Conservation (phyloP, 2,888 invertebrate species). For the Tethea ocularis region DNA sequence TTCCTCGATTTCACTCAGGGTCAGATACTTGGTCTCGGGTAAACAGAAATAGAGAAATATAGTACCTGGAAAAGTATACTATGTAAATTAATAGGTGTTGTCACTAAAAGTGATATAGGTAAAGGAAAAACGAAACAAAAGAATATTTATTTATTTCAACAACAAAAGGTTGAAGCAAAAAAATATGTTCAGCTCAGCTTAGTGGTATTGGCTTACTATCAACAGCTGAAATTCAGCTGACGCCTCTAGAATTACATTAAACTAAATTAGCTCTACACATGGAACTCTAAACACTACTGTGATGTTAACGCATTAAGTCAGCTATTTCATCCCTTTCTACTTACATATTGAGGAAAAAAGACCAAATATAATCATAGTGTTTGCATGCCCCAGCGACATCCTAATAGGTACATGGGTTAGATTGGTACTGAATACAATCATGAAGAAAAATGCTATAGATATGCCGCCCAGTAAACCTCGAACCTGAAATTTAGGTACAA, state of each 20-base stretch:
- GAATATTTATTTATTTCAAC: too few relatives aligned
- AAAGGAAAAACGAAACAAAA: too few relatives aligned
- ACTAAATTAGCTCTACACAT: too few relatives aligned
- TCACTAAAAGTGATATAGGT: too few relatives aligned
- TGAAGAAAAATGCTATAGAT: conserved; percentile 65
- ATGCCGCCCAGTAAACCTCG: conserved; percentile 85
- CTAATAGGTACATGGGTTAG: conserved; percentile 39
- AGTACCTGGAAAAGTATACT: conserved; percentile 56
- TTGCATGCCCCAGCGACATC: conserved; percentile 36
- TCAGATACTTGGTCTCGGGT: conserved; percentile 85
- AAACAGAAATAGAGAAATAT: conserved; percentile 82
- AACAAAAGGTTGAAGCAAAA: too few relatives aligned
- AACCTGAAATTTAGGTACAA: conserved; percentile 61
- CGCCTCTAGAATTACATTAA: too few relatives aligned
- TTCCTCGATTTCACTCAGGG: conserved; percentile 87
- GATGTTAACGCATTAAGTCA: too few relatives aligned
- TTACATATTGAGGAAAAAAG: conserved; percentile 49
- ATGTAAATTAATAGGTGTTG: too few relatives aligned
- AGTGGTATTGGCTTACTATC: too few relatives aligned
- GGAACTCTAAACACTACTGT: too few relatives aligned
- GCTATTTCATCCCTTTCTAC: conserved; percentile 10
- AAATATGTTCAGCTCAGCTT: too few relatives aligned
- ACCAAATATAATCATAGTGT: conserved; percentile 44
- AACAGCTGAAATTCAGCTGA: too few relatives aligned
- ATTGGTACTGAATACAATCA: conserved; percentile 47